Conservation (phyloP, 2,113 vertebrate species). For the Hoplias malabaricus region DNA sequence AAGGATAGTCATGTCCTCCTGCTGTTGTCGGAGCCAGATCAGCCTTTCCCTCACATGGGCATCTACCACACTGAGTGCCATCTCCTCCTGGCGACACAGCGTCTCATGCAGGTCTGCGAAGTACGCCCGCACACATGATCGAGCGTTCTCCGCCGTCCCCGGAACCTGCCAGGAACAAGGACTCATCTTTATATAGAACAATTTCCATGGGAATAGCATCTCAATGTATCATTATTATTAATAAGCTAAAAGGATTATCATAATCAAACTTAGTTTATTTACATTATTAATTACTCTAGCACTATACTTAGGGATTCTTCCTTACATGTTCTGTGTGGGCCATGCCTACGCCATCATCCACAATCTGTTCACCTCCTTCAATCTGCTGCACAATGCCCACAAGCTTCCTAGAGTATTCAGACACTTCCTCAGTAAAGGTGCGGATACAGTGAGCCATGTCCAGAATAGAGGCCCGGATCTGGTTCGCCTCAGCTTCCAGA, state of each 20-base stretch:
- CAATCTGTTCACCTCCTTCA: slow-evolving; percentile 95
- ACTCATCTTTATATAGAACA: neutral
- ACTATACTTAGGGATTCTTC: neutral
- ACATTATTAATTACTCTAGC: neutral
- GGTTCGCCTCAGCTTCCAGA: slow-evolving; percentile 91
- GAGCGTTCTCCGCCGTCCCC: slow-evolving; percentile 93
- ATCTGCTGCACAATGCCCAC: slow-evolving; percentile 96
- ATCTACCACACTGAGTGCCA: slow-evolving; percentile 97
- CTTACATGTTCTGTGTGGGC: slow-evolving; percentile 95
- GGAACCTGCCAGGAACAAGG: slow-evolving; percentile 78
- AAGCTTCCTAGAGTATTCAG: slow-evolving; percentile 96
- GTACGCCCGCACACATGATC: slow-evolving; percentile 95
- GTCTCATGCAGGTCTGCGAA: slow-evolving; percentile 97
- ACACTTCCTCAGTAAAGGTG: slow-evolving; percentile 96
- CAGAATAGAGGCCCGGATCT: slow-evolving; percentile 96
- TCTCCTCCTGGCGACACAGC: slow-evolving; percentile 96
- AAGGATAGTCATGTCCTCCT: slow-evolving; percentile 98
- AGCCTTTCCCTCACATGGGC: slow-evolving; percentile 93
- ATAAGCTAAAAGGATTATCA: no score
- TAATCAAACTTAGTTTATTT: no score
- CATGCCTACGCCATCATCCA: slow-evolving; percentile 95
- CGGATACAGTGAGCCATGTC: slow-evolving; percentile 99
- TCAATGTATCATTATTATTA: no score
- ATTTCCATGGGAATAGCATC: no score
- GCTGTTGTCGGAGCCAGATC: slow-evolving; percentile 96